phyloP scores from a whole-genome alignment of 2,797 vertebrate species.

The Molossus alvarezi region DNA sequence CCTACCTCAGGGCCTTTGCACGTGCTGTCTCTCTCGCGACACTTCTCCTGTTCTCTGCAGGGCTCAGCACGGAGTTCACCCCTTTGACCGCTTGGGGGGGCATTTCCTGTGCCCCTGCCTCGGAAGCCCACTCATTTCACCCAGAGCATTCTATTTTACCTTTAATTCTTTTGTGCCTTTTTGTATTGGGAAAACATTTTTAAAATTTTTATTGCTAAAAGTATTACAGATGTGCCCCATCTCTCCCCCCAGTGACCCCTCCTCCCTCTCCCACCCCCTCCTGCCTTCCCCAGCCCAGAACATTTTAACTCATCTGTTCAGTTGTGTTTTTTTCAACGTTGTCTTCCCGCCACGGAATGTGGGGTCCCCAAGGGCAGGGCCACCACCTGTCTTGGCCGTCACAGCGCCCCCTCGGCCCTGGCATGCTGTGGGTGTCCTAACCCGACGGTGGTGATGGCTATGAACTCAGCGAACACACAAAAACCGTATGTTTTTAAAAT shows the following conservation, averaged over 20 bases:
- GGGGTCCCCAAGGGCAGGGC: neutral
- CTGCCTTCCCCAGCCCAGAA: neutral
- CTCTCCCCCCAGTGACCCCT: too few relatives aligned
- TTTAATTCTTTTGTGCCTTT: too few relatives aligned
- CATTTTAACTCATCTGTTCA: neutral
- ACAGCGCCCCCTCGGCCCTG: neutral
- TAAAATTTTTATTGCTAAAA: too few relatives aligned
- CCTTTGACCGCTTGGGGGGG: neutral
- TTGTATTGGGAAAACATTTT: too few relatives aligned
- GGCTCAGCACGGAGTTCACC: neutral
- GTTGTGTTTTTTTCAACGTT: neutral
- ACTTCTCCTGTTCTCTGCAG: neutral
- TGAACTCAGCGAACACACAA: neutral
- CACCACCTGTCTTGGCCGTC: neutral
- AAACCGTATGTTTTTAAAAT: neutral
- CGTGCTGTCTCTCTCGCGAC: neutral
- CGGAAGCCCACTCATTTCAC: neutral
- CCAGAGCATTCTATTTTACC: neutral
- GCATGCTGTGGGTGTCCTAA: neutral
- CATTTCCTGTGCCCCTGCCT: neutral
- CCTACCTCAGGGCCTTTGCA: slow-evolving; percentile 1
- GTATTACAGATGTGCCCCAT: too few relatives aligned
- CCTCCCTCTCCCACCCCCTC: too few relatives aligned
- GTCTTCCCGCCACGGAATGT: neutral
- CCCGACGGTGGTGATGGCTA: neutral